Conservation (phyloP, 2,113 vertebrate species). For the Tylochromis polylepis region DNA sequence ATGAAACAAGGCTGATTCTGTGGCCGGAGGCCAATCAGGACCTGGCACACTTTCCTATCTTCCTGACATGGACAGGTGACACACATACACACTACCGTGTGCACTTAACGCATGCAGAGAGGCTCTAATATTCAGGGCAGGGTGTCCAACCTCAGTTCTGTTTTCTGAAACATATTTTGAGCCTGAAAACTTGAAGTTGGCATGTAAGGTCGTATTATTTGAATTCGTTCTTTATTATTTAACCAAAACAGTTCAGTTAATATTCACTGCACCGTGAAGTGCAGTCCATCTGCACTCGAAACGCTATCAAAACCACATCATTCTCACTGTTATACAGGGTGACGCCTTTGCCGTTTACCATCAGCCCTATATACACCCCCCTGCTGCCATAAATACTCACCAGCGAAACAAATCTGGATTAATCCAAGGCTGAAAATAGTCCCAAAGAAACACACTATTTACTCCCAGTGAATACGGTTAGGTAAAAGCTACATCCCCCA, state of each 20-base stretch:
- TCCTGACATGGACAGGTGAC: slow-evolving; percentile 9
- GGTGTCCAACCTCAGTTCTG: not conserved
- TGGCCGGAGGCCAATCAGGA: slow-evolving; percentile 37
- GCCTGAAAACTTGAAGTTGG: not conserved
- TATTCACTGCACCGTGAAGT: not conserved
- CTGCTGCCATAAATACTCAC: not conserved
- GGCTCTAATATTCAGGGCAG: not conserved
- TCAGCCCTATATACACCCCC: rapidly evolving
- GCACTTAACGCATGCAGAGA: not conserved
- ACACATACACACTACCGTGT: not conserved
- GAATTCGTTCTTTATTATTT: not conserved
- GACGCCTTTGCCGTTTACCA: not conserved
- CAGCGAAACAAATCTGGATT: not conserved
- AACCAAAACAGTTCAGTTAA: not conserved
- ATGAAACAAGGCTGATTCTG: slow-evolving; percentile 49
- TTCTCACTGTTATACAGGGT: rapidly evolving
- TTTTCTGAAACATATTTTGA: not conserved
- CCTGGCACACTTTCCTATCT: slow-evolving; percentile 15
- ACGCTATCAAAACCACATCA: rapidly evolving
- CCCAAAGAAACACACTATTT: not conserved
- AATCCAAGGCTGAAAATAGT: not conserved
- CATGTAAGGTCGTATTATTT: not conserved
- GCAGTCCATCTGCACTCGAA: rapidly evolving
- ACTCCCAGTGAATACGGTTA: not conserved
- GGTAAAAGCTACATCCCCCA: not conserved